phyloP scores from a whole-genome alignment of 2,113 vertebrate species.

The Nothocercus julius region DNA sequence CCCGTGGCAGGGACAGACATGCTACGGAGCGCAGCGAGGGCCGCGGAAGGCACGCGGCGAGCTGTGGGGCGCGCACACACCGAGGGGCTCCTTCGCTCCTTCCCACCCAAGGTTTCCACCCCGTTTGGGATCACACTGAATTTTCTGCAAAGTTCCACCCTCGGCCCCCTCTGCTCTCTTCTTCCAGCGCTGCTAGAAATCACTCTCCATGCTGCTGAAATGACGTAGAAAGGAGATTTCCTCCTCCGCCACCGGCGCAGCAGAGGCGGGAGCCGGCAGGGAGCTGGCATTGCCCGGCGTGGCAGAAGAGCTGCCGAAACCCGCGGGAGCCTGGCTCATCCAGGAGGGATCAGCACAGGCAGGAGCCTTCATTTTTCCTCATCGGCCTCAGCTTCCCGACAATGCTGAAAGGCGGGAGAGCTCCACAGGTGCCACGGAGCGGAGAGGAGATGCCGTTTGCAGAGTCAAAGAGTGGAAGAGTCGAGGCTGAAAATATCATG shows the following conservation, averaged over 20 bases:
- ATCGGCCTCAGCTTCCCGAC: neutral
- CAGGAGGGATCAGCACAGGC: no score
- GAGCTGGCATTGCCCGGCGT: neutral
- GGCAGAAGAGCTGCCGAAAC: neutral
- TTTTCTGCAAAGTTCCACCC: neutral
- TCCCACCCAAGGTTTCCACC: neutral
- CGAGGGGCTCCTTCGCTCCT: neutral
- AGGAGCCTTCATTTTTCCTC: neutral
- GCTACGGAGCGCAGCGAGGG: neutral
- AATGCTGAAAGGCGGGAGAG: accelerated
- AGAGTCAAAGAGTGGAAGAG: no score
- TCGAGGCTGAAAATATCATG: no score
- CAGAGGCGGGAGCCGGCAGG: accelerated
- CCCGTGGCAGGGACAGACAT: accelerated
- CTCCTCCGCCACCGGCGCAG: accelerated
- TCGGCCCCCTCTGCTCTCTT: neutral
- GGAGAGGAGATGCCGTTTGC: neutral
- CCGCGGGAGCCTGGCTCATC: accelerated
- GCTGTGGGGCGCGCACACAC: accelerated
- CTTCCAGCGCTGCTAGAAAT: neutral
- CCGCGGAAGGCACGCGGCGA: accelerated
- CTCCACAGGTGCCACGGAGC: accelerated
- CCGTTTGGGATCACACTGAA: neutral
- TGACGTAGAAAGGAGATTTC: neutral
- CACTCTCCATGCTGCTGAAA: neutral